These are phyloP conservation scores for Drosophila navojoa DNA, from an alignment of 1,140 invertebrate species.

Conservation along the genomic window DNA sequence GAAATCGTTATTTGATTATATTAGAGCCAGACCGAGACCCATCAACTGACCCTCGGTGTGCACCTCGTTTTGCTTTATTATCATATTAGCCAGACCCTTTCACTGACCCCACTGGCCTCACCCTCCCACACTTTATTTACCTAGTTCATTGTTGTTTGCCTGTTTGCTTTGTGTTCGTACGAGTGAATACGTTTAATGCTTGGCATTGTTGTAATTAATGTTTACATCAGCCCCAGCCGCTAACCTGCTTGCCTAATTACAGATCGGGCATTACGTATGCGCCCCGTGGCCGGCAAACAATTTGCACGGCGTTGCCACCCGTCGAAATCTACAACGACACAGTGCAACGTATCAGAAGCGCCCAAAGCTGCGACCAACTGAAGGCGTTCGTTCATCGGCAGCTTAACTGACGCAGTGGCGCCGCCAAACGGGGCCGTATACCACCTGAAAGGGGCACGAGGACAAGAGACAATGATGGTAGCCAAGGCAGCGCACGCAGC, in stretches of 20 bases:
- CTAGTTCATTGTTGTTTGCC: slow-evolving; percentile 19
- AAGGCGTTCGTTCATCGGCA: slow-evolving; percentile 63
- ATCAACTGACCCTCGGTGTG: not conserved
- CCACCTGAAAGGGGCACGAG: slow-evolving; percentile 14
- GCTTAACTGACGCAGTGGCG: slow-evolving; percentile 29
- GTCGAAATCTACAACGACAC: slow-evolving; percentile 73
- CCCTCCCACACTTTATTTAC: slow-evolving; percentile 1
- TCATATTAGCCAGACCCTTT: not conserved
- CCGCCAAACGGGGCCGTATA: slow-evolving; percentile 18
- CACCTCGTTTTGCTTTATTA: no score
- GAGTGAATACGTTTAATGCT: slow-evolving; percentile 44
- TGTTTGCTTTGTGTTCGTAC: slow-evolving; percentile 13
- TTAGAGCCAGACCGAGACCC: slow-evolving; percentile 14
- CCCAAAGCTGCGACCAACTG: slow-evolving; percentile 62
- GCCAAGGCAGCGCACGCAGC: slow-evolving; percentile 14
- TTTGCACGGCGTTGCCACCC: slow-evolving; percentile 53
- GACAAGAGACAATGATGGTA: slow-evolving; percentile 2
- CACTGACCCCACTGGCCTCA: not conserved
- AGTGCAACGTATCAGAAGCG: slow-evolving; percentile 62
- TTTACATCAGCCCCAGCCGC: slow-evolving; percentile 34
- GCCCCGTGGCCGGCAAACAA: slow-evolving; percentile 62
- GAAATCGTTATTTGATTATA: slow-evolving; percentile 46
- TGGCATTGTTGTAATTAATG: slow-evolving; percentile 71
- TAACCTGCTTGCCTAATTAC: slow-evolving; percentile 57
- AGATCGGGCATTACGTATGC: slow-evolving; percentile 73